phyloP scores from a whole-genome alignment of 2,113 vertebrate genomes.

The Platichthys stellatus region DNA sequence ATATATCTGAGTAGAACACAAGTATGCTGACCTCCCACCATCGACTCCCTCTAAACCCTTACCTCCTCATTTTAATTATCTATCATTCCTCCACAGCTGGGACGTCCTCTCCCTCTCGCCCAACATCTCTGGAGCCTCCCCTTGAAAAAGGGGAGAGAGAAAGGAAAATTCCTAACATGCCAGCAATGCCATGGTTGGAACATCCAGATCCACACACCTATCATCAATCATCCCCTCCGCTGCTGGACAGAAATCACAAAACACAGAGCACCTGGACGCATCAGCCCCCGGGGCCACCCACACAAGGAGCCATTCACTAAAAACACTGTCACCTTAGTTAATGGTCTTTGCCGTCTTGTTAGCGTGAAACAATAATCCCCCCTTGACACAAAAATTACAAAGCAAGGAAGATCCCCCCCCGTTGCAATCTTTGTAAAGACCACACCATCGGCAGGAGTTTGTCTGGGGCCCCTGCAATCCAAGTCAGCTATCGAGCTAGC shows the following conservation, averaged over 20 bases:
- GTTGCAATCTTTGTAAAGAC: slow-evolving; percentile 34
- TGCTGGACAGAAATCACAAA: slow-evolving; percentile 22
- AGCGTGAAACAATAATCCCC: slow-evolving; percentile 12
- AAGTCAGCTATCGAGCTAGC: slow-evolving; percentile 53
- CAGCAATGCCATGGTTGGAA: slow-evolving; percentile 25
- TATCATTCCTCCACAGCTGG: slow-evolving; percentile 28
- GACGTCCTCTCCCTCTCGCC: background rate
- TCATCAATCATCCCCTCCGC: slow-evolving; percentile 29
- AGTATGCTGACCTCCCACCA: slow-evolving; percentile 16
- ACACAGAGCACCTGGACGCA: slow-evolving; percentile 41
- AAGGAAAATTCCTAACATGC: slow-evolving; percentile 54
- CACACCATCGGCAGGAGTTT: slow-evolving; percentile 22
- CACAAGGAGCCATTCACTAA: slow-evolving; percentile 5
- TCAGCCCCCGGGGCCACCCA: slow-evolving; percentile 35
- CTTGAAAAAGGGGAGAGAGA: background rate
- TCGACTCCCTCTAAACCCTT: slow-evolving; percentile 21
- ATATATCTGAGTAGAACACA: slow-evolving; percentile 20
- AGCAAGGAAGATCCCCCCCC: background rate
- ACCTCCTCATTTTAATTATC: slow-evolving; percentile 13
- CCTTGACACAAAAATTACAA: slow-evolving; percentile 17
- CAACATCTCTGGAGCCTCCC: slow-evolving; percentile 6
- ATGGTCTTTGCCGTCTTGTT: slow-evolving; percentile 8
- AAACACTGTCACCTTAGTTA: slow-evolving; percentile 12
- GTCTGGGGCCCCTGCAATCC: slow-evolving; percentile 37
- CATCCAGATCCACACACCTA: slow-evolving; percentile 18